Percentiles rank a stretch among this genome's conserved stretches.
Conservation (phyloP, 2,113 vertebrate species). For the Aythya baeri region DNA sequence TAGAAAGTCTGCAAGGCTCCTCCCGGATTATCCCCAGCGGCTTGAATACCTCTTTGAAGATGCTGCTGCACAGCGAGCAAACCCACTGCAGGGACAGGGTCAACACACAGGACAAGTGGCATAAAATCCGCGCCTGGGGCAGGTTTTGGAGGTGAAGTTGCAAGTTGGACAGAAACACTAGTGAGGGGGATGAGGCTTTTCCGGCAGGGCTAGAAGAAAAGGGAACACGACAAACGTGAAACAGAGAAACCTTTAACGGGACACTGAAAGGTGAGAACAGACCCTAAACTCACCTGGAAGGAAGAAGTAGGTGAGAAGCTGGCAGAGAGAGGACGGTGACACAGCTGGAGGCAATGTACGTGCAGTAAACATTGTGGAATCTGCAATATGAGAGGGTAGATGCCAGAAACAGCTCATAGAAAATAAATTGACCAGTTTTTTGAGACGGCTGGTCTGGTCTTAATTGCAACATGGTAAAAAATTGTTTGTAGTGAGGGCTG, state of each 20-base stretch:
- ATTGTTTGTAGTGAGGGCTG: not conserved
- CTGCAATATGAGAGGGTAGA: conserved; percentile 7
- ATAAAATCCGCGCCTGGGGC: conserved; percentile 56
- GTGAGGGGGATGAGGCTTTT: not conserved
- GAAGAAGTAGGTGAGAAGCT: not conserved
- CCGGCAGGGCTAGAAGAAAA: conserved; percentile 33
- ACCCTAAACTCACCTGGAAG: conserved; percentile 25
- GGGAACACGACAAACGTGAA: not conserved
- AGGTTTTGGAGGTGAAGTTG: not conserved
- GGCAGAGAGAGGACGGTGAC: conserved; percentile 55
- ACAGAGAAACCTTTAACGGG: not conserved
- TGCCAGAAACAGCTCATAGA: not conserved
- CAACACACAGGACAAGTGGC: conserved; percentile 75
- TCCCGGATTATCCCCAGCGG: not conserved
- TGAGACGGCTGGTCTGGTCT: not conserved
- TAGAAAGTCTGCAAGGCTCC: not conserved
- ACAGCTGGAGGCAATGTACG: conserved; percentile 73
- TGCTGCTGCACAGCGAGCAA: conserved; percentile 75
- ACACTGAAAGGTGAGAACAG: not conserved
- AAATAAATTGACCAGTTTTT: not conserved
- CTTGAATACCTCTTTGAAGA: conserved; percentile 76
- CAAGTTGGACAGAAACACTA: conserved; percentile 65
- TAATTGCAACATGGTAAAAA: not conserved
- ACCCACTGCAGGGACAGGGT: conserved; percentile 71
- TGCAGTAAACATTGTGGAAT: conserved; percentile 76